Conservation (phyloP, 2,888 invertebrate species). For the Merodon equestris region DNA sequence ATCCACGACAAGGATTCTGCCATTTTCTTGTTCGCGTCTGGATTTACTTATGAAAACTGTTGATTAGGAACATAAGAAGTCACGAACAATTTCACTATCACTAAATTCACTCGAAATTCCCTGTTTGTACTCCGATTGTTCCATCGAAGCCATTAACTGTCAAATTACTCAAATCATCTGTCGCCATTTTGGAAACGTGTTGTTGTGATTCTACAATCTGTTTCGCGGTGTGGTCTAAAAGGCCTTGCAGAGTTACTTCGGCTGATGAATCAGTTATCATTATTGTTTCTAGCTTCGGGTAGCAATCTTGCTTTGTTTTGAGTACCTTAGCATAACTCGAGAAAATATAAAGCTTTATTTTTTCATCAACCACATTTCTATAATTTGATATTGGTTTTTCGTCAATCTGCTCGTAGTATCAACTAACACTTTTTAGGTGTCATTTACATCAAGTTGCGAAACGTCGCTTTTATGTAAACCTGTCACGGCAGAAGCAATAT, state of each 20-base stretch:
- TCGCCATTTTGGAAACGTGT: too few species aligned
- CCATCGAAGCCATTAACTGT: neutral
- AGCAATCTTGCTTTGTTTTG: too few species aligned
- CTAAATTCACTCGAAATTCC: conserved; percentile 14
- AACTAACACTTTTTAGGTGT: conserved; percentile 10
- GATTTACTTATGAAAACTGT: too few species aligned
- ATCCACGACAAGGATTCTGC: too few species aligned
- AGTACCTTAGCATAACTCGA: too few species aligned
- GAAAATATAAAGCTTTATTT: conserved; percentile 5
- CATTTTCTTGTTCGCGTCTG: too few species aligned
- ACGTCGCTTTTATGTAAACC: conserved; percentile 6
- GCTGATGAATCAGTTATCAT: conserved; percentile 10
- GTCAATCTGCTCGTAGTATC: conserved; percentile 24
- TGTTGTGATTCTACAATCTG: too few species aligned
- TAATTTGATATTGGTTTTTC: too few species aligned
- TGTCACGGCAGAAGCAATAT: conserved; percentile 15
- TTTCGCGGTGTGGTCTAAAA: too few species aligned
- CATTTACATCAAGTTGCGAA: conserved; percentile 12
- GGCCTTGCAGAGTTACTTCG: conserved; percentile 16
- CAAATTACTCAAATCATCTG: conserved; percentile 12
- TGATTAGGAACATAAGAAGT: conserved; percentile 5
- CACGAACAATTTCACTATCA: too few species aligned
- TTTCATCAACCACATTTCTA: conserved; percentile 18
- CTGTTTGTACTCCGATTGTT: conserved; percentile 7
- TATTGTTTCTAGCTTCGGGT: conserved; percentile 6